Percentiles rank a stretch among this genome's conserved stretches.
phyloP scores from a whole-genome alignment of 1,140 invertebrate species.

The Octopus sinensis region DNA sequence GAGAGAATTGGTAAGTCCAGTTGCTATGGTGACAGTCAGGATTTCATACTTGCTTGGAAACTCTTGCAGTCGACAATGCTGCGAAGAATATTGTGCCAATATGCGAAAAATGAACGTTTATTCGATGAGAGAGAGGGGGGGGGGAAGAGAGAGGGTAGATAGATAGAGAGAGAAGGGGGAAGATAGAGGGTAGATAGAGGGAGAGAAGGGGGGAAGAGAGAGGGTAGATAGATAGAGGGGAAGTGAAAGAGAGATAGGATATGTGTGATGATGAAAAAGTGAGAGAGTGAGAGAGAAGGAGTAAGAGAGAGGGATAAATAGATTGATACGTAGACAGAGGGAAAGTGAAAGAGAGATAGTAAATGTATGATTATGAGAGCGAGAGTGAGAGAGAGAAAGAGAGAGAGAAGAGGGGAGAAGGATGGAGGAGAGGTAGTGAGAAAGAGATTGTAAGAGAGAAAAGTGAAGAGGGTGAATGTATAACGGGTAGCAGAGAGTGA shows the following conservation, averaged over 20 bases:
- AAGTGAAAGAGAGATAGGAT: neutral
- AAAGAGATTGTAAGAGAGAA: neutral
- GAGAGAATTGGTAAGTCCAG: too few species aligned
- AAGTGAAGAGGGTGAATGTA: neutral
- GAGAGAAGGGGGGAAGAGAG: neutral
- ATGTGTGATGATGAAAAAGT: neutral
- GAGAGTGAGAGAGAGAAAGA: too few species aligned
- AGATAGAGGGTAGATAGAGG: neutral
- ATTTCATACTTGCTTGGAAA: too few species aligned
- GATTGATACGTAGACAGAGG: neutral
- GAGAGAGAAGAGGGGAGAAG: neutral
- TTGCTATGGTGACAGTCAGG: too few species aligned
- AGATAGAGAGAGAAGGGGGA: neutral
- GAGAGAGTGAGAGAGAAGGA: neutral
- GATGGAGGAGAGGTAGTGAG: neutral
- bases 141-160: neutral
- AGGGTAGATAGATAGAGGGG: neutral
- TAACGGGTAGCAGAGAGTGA: neutral
- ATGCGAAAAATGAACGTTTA: too few species aligned
- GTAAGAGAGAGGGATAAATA: neutral
- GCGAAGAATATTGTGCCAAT: too few species aligned
- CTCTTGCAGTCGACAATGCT: too few species aligned
- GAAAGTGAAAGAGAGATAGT: neutral
- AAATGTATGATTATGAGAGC: neutral
- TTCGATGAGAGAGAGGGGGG: too few species aligned